Base-by-base conservation (phyloP, 2,888 invertebrate species). In the Chymomyza procnemis region DNA sequence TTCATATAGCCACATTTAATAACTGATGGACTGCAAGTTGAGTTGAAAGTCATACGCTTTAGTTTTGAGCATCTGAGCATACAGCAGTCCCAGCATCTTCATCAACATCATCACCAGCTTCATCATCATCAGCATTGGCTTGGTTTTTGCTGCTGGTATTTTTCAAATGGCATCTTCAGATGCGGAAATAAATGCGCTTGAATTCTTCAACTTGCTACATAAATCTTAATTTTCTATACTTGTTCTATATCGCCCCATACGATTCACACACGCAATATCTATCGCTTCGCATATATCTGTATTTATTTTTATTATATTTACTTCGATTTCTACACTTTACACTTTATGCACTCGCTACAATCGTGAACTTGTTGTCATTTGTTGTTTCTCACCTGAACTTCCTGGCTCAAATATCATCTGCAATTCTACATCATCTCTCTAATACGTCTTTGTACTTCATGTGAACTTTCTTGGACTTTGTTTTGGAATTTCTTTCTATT, bases 131-230 rank as follows among this genome's bases (percentile, higher is more conserved):
- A n/a, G 1, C 48, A 48, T 57, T 59, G 47, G 64, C 64, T 56
- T 63, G 58, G 67, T 73, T 66, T 64, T 69, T 65, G 65, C 54
- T 54, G 54, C 54, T 52, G 16, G 8, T 54, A 19, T 14, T 18
- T 14, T 18, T 19, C 54, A 54, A 54, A 21, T 54, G 19, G 12
- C 18, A 54, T 69, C 8, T 52, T 56, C 60, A 78, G 81, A 82
- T 84, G 82, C 82, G 82, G 82, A 82, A 82, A 82, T 81, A 84
- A 82, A 79, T 71, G 84, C 78, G 79, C 84, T 79, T 71, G 69
- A 81, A 81, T 85, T 82, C 86, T 79, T 84, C 69, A 68, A 84
- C 86, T 85, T 86, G 82, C 84, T 82, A 86, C 81, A 82, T 81
- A 84, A 82, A 85, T 82, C 81, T 84, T 78, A 85, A 82, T 82